These are phyloP conservation scores for Megalopta genalis DNA, from an alignment of 1,140 invertebrate genomes.

Conservation along the genomic window DNA sequence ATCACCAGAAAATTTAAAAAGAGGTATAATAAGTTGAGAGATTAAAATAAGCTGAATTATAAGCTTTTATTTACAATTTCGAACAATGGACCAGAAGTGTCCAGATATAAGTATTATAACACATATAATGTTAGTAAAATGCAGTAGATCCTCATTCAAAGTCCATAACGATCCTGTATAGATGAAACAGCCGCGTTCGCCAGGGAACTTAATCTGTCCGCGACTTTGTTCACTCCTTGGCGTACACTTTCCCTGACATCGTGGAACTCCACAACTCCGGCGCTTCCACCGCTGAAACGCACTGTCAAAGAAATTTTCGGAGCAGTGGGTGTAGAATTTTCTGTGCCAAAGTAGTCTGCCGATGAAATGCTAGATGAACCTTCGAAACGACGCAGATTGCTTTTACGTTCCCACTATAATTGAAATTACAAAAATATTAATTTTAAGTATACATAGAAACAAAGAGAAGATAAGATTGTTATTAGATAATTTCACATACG, in stretches of 20 bases:
- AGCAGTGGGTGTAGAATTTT: constrained; percentile 70
- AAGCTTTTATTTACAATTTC: constrained; percentile 77
- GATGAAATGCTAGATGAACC: constrained; percentile 97
- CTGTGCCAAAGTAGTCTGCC: constrained; percentile 94
- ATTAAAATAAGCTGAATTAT: constrained; percentile 58
- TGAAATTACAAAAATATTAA: constrained; percentile 13
- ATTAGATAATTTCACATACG: constrained; percentile 78
- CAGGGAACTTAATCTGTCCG: constrained; percentile 94
- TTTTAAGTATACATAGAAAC: not conserved
- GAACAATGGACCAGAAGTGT: constrained; percentile 71
- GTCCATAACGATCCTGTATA: constrained; percentile 86
- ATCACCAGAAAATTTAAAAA: not conserved
- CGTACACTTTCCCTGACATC: constrained; percentile 98
- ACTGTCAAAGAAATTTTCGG: constrained; percentile 72
- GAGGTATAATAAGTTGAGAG: constrained; percentile 9
- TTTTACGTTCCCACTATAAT: constrained; percentile 82
- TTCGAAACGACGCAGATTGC: constrained; percentile 89
- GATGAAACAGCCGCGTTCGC: constrained; percentile 97
- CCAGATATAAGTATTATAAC: constrained; percentile 62
- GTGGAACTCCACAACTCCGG: constrained; percentile 85
- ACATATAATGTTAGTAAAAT: constrained; percentile 50
- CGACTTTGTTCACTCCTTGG: constrained; percentile 97
- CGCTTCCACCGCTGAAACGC: constrained; percentile 63
- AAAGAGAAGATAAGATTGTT: not conserved
- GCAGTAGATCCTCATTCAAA: constrained; percentile 63